Base-by-base conservation (phyloP, 2,888 invertebrate species). In the Silvanus unidentatus region DNA sequence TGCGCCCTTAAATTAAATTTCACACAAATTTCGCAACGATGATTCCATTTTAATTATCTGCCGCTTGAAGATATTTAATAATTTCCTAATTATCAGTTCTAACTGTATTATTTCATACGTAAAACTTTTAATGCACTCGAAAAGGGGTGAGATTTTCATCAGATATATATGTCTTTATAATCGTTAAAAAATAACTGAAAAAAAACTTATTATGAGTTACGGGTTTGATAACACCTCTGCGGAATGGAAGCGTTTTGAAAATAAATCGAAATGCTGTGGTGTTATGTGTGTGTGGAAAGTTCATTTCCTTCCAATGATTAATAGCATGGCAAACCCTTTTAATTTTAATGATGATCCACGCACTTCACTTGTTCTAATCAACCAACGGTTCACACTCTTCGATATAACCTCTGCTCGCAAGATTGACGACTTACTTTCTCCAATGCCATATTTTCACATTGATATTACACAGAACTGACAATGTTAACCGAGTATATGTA, bases 281-380 rank as follows among this genome's bases (percentile, higher is more conserved):
- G 8, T 22, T 22, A 8, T 22, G 22, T 22, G 22, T 22, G 22
- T 22, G 44, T 40, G 36, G 40, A 40, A 41, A 41, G 40, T 41
- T 44, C 39, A 44, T 41, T 48, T 43, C 36, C 44, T 40, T 43
- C 42, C 41, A 40, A 43, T 43, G 43, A 43, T 43, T 43, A 43
- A 43, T 43, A 43, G 43, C 43, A 38, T 43, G 16, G 13, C 22
- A 37, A 30, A 43, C 27, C 43, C 43, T 30, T 43, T 43, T 43
- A 43, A 43, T 43, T 43, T 43, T 43, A 43, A 43, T 43, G 43
- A 43, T 29, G 39, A 48, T 48, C 49, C 47, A 42, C 16, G 37
- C 37, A 12, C 37, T 37, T n/a, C 37, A 37, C n/a, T 37, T 37
- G 37, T 37, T 37, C 37, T 37, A 37, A 37, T 37, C 37, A 37